Evolutionary conservation across 92 coral and sea anemone species (phyloP).

Genomic region (Zoanthus sociatus): DNA sequence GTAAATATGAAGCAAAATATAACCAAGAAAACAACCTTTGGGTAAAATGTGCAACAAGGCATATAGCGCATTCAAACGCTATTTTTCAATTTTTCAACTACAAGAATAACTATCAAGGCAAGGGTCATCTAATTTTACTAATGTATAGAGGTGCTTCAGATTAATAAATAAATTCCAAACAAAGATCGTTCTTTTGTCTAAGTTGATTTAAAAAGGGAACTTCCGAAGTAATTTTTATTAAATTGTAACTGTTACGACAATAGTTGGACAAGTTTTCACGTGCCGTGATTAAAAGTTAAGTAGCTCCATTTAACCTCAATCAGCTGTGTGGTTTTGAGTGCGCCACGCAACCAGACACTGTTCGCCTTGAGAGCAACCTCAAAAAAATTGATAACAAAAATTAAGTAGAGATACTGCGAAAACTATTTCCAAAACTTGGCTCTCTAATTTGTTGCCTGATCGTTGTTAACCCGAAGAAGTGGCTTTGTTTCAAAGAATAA

Average conservation of each 20-base stretch:
- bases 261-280: not conserved
- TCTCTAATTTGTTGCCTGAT: conserved; percentile 27
- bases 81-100: not conserved
- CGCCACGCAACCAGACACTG: not conserved
- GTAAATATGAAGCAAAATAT: not conserved
- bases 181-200: not conserved
- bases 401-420: not conserved
- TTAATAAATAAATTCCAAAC: not conserved
- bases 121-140: not conserved
- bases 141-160: not conserved
- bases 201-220: not conserved
- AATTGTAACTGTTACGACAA: not conserved
- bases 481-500: conserved; percentile 28
- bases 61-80: not conserved
- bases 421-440: conserved; percentile 10
- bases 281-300: not conserved
- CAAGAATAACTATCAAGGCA: not conserved
- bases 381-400: not conserved
- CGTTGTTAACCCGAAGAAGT: conserved; percentile 12
- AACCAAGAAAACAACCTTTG: not conserved
- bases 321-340: not conserved
- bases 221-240: not conserved
- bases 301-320: not conserved
- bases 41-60: not conserved
- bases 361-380: no score